A percentile compares a stretch with the other conserved stretches of the same genome.
phyloP scores from a whole-genome alignment of 2,888 invertebrate species.

The Drosophila mulleri region DNA sequence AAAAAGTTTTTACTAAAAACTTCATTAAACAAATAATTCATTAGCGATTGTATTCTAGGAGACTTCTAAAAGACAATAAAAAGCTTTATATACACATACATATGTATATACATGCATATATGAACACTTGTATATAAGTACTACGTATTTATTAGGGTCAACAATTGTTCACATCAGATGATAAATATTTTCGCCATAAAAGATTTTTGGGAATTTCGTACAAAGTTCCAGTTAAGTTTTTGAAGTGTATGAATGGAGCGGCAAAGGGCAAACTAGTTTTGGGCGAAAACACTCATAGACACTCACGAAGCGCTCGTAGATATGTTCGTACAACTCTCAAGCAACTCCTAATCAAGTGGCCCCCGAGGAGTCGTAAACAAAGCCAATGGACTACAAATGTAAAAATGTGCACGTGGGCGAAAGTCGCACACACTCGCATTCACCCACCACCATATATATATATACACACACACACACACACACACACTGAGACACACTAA shows the following conservation, averaged over 20 bases:
- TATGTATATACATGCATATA: not conserved
- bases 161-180: not conserved
- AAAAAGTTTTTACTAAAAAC: too few relatives aligned
- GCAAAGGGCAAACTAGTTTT: slow-evolving; percentile 12
- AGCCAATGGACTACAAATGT: slow-evolving; percentile 54
- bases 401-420: slow-evolving; percentile 59
- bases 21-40: too few relatives aligned
- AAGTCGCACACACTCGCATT: not conserved
- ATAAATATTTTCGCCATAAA: not conserved
- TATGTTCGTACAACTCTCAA: slow-evolving; percentile 62
- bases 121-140: not conserved
- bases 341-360: slow-evolving; percentile 78
- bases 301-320: slow-evolving; percentile 25
- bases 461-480: not conserved
- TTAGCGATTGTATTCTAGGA: not conserved
- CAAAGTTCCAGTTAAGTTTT: not conserved
- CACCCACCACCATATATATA: not conserved
- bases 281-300: slow-evolving; percentile 22
- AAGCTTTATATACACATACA: not conserved
- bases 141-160: not conserved
- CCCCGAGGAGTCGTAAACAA: slow-evolving; percentile 79
- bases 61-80: not conserved
- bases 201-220: not conserved
- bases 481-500: not conserved
- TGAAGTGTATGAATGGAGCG: slow-evolving; percentile 8